Percentiles rank a stretch among this genome's conserved stretches.
Evolutionary conservation across 2,113 vertebrate genomes (phyloP).

Genomic region (Pavo muticus): DNA sequence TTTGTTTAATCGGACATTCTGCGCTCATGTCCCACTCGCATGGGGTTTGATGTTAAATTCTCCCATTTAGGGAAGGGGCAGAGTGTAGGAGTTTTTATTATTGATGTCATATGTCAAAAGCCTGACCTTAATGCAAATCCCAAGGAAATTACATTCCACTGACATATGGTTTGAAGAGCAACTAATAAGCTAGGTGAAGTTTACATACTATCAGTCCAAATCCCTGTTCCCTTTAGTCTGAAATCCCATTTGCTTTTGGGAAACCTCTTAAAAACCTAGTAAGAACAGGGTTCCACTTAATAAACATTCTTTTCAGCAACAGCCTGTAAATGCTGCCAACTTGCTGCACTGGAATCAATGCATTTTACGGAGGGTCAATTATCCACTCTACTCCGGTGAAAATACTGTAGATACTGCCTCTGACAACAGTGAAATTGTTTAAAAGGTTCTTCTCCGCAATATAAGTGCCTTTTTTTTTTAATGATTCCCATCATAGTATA

Average conservation of each 20-base stretch:
- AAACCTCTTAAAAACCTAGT: not conserved
- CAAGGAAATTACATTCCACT: conserved; percentile 30
- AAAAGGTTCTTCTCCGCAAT: not conserved
- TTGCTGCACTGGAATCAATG: not conserved
- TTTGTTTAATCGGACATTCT: not conserved
- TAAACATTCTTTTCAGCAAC: not conserved
- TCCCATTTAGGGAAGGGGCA: not conserved
- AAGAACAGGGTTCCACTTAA: not conserved
- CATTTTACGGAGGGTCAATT: not conserved
- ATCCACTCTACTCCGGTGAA: not conserved
- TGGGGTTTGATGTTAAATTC: not conserved
- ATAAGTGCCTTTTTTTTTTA: not conserved
- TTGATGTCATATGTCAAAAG: conserved; percentile 34
- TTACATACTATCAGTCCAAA: not conserved
- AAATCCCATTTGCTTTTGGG: conserved; percentile 6
- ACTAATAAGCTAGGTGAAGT: conserved; percentile 20
- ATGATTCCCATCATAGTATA: not conserved
- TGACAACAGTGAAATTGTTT: not conserved
- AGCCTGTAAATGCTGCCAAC: not conserved
- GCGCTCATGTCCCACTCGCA: not conserved
- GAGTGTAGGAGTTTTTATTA: not conserved
- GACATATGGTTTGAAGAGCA: conserved; percentile 16
- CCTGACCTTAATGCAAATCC: conserved; percentile 30
- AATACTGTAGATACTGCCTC: not conserved
- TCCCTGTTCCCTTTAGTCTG: not conserved